Conservation (phyloP, 2,888 invertebrate species). For the Sarcophaga subvicina region DNA sequence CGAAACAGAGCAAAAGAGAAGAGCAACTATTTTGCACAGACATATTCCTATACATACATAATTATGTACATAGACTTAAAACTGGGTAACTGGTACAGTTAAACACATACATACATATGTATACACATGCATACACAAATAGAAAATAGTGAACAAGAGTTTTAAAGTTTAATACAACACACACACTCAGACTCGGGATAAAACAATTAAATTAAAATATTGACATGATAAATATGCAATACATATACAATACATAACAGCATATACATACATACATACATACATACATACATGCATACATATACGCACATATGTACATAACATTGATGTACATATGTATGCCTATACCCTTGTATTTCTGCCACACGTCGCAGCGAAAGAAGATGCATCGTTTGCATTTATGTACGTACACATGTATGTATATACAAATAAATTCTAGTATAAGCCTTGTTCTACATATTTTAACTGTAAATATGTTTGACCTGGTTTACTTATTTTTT, state of each 20-base stretch:
- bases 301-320: neutral
- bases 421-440: constrained; percentile 3
- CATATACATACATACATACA: neutral
- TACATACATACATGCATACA: neutral
- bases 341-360: neutral
- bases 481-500: constrained; percentile 70
- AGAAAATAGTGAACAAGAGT: neutral
- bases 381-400: neutral
- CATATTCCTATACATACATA: neutral
- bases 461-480: constrained; percentile 70
- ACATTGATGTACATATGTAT: constrained; percentile 4
- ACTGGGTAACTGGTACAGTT: neutral
- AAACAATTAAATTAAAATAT: too few relatives aligned
- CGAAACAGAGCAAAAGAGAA: neutral
- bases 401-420: neutral
- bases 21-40: neutral
- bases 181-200: neutral
- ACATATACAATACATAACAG: neutral
- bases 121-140: neutral
- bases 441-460: constrained; percentile 59
- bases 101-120: constrained; percentile 10
- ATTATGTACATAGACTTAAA: neutral
- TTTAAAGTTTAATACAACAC: neutral
- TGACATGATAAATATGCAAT: neutral
- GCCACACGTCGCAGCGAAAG: neutral